Evolutionary conservation across 2,113 vertebrate genomes (phyloP).

Genomic region (Cynocephalus volans): DNA sequence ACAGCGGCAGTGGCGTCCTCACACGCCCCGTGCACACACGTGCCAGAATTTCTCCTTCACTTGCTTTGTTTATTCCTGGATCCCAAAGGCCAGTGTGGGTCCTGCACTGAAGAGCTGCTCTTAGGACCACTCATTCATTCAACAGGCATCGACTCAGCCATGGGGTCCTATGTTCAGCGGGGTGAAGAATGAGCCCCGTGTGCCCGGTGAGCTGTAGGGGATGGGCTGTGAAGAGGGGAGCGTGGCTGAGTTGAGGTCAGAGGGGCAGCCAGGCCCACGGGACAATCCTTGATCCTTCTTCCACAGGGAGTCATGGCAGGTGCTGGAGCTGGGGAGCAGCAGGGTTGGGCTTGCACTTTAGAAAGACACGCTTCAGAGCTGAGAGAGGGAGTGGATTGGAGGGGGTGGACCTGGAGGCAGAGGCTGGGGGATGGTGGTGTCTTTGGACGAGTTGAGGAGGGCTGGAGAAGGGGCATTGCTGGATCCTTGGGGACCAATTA

Average conservation of each 20-base stretch:
- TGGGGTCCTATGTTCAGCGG: neutral
- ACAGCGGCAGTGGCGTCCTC: neutral
- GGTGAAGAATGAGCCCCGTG: neutral
- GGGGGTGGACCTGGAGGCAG: neutral
- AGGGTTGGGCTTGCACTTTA: neutral
- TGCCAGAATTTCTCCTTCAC: neutral
- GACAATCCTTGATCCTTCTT: neutral
- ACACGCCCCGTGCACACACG: accelerated
- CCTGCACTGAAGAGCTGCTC: neutral
- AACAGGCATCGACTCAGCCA: no score
- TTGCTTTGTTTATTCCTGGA: neutral
- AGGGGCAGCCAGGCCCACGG: neutral
- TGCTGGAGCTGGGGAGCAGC: neutral
- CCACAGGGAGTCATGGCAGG: neutral
- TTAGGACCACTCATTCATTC: neutral
- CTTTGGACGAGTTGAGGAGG: neutral
- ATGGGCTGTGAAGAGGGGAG: neutral
- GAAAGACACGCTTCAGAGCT: neutral
- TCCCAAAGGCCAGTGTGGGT: neutral
- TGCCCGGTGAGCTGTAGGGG: neutral
- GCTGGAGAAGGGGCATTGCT: neutral
- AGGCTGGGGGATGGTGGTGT: neutral
- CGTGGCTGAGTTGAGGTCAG: neutral
- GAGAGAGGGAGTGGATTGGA: accelerated
- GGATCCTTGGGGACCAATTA: neutral